These are phyloP conservation scores for Metalampra italica DNA, from an alignment of 2,888 invertebrate genomes.

Conservation along the genomic window DNA sequence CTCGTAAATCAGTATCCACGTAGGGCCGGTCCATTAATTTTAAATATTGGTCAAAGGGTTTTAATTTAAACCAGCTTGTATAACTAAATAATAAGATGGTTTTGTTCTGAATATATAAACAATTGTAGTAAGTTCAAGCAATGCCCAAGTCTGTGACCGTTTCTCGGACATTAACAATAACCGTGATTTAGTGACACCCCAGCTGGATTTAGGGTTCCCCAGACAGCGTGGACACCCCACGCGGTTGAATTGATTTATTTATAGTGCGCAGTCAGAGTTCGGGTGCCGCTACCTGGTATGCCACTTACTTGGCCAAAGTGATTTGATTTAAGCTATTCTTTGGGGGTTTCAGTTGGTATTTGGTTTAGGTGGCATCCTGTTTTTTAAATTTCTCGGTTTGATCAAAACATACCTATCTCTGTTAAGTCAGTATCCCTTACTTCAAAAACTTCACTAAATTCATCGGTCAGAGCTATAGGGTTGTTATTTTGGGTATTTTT, in stretches of 20 bases:
- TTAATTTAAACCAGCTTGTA: too few relatives aligned
- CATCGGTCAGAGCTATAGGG: too few relatives aligned
- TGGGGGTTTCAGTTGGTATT: background rate
- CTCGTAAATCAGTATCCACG: too few relatives aligned
- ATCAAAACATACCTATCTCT: too few relatives aligned
- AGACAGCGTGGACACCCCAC: conserved; percentile 60
- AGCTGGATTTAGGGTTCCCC: conserved; percentile 62
- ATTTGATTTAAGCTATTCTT: conserved; percentile 27
- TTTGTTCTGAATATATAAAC: background rate
- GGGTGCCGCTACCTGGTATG: conserved; percentile 44
- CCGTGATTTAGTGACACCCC: conserved; percentile 64
- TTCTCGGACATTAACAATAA: conserved; percentile 53
- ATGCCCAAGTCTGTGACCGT: background rate
- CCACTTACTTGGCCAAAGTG: conserved; percentile 42
- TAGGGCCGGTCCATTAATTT: too few relatives aligned
- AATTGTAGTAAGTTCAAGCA: background rate
- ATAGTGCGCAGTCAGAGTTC: conserved; percentile 36
- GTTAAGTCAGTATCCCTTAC: too few relatives aligned
- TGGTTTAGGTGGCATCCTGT: background rate
- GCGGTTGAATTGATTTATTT: conserved; percentile 68
- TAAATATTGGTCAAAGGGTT: too few relatives aligned
- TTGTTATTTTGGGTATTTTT: too few relatives aligned
- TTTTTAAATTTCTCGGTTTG: too few relatives aligned
- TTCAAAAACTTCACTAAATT: too few relatives aligned
- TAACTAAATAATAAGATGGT: too few relatives aligned